These are phyloP conservation scores for Zoanthus sansibaricus DNA, from an alignment of 92 coral and sea anemone genomes.

Conservation along the genomic window DNA sequence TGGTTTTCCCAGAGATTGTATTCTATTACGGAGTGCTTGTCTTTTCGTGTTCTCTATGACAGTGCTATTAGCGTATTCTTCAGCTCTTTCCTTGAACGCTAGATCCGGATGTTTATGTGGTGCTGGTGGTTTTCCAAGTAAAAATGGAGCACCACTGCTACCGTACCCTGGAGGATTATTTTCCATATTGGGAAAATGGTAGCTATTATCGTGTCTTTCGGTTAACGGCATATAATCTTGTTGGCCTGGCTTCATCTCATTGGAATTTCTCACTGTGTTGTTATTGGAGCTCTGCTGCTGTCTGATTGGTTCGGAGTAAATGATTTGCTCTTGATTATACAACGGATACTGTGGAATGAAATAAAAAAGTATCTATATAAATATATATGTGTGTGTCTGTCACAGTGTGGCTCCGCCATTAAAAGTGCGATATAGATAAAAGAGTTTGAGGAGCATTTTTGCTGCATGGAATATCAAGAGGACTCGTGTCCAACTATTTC, in stretches of 20 bases:
- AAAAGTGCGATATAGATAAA: no score
- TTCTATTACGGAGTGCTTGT: neutral
- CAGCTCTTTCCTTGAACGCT: neutral
- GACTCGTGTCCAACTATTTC: no score
- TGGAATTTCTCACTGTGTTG: neutral
- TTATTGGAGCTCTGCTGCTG: neutral
- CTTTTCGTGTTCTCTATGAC: neutral
- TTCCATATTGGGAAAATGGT: neutral
- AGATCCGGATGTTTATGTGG: no score
- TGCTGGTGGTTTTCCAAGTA: no score
- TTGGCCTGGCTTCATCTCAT: neutral
- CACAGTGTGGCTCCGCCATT: no score
- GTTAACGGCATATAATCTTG: neutral
- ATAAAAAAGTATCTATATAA: neutral
- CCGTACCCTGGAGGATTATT: neutral
- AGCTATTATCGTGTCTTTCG: neutral
- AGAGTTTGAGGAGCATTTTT: no score
- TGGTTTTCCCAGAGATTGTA: neutral
- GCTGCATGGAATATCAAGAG: no score
- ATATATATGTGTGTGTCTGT: no score
- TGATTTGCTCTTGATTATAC: neutral
- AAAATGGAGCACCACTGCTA: neutral
- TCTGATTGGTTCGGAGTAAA: neutral
- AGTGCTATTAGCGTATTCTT: neutral
- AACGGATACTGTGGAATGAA: neutral